Conservation (phyloP, 2,888 invertebrate species). For the Hydrotaea cyrtoneurina region DNA sequence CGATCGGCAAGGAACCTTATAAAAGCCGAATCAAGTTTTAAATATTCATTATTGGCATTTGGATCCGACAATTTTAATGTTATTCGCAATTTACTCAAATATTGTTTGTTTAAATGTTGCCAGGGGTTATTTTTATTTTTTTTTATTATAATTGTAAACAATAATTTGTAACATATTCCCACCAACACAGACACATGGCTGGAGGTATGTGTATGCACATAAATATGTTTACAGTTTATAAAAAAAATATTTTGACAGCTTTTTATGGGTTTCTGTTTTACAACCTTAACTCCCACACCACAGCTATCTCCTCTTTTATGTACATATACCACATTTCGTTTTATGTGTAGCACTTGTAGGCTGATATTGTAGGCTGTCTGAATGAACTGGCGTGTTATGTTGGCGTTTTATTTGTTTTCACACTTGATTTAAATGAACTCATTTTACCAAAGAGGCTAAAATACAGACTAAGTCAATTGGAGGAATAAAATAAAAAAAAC, state of each 20-base stretch:
- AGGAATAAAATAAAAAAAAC: not conserved
- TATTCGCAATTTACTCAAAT: not conserved
- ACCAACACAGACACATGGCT: not conserved
- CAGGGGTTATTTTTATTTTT: not conserved
- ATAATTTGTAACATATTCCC: not conserved
- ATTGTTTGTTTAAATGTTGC: not conserved
- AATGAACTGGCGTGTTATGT: not conserved
- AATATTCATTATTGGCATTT: no score
- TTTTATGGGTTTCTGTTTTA: not conserved
- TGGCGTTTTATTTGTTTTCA: slow-evolving; percentile 14
- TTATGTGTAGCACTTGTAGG: not conserved
- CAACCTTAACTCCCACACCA: not conserved
- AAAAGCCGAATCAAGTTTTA: no score
- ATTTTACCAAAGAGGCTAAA: not conserved
- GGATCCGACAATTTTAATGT: no score
- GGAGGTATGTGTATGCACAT: not conserved
- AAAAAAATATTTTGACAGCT: not conserved
- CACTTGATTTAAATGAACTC: slow-evolving; percentile 18
- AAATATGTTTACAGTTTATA: not conserved
- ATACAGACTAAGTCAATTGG: not conserved
- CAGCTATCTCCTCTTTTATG: not conserved
- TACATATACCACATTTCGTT: not conserved
- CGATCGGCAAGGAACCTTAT: no score
- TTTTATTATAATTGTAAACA: not conserved
- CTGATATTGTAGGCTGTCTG: not conserved